Percentiles rank a stretch among this genome's conserved stretches.
Conservation (phyloP, 2,888 invertebrate species). For the Lasioglossum figueresi region DNA sequence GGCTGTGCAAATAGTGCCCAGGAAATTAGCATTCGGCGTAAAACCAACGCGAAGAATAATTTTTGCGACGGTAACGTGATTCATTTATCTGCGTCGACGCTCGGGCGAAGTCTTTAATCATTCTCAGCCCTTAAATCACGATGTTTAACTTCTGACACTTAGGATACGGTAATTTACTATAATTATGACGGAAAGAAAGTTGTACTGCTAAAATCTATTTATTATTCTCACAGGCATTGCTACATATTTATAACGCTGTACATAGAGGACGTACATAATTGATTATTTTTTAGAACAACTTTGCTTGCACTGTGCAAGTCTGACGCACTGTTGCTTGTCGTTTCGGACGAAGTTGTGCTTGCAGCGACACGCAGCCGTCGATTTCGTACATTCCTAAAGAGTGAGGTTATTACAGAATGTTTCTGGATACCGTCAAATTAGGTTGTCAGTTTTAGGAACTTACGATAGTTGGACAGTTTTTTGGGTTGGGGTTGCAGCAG, state of each 20-base stretch:
- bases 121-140: not conserved
- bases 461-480: not conserved
- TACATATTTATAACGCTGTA: not conserved
- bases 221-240: not conserved
- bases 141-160: not conserved
- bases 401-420: not conserved
- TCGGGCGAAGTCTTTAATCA: not conserved
- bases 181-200: not conserved
- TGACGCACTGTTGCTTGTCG: not conserved
- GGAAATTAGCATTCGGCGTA: conserved; percentile 10
- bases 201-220: not conserved
- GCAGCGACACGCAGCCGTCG: not conserved
- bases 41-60: not conserved
- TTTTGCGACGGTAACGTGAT: not conserved
- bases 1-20: conserved; percentile 14
- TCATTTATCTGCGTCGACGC: not conserved
- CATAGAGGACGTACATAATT: not conserved
- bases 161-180: not conserved
- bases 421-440: not conserved
- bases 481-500: not conserved
- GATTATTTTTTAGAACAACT: not conserved
- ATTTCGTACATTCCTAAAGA: not conserved
- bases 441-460: not conserved
- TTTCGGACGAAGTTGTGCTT: not conserved
- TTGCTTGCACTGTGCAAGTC: not conserved